These are phyloP conservation scores for Neopelma chrysocephalum DNA, from an alignment of 2,797 vertebrate species.

Conservation along the genomic window DNA sequence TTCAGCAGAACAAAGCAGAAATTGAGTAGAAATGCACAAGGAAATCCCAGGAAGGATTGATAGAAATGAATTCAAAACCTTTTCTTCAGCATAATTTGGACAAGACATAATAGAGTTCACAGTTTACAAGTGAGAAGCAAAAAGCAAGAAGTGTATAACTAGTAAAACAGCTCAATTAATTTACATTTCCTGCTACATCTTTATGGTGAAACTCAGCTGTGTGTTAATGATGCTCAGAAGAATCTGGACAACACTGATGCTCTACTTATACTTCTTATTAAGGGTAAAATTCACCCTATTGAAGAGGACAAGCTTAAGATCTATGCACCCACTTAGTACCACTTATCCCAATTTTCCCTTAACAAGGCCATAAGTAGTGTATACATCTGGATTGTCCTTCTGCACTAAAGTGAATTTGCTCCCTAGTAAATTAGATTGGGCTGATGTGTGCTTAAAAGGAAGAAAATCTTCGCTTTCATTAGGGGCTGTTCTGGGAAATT, in stretches of 20 bases:
- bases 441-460: slow-evolving; percentile 58
- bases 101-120: background rate
- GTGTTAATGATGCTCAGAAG: slow-evolving; percentile 45
- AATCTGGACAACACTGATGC: slow-evolving; percentile 14
- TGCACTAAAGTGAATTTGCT: slow-evolving; percentile 65
- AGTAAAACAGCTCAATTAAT: slow-evolving; percentile 38
- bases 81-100: background rate
- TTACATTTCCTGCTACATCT: slow-evolving; percentile 28
- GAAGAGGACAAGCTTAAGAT: slow-evolving; percentile 64
- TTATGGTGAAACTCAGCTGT: slow-evolving; percentile 34
- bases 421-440: slow-evolving; percentile 61
- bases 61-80: background rate
- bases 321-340: slow-evolving; percentile 64
- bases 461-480: slow-evolving; percentile 57
- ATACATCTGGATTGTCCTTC: slow-evolving; percentile 51
- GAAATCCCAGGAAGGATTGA: background rate
- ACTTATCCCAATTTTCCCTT: slow-evolving; percentile 70
- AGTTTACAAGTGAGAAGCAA: slow-evolving; percentile 6
- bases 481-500: slow-evolving; percentile 43
- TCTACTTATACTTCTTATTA: slow-evolving; percentile 35
- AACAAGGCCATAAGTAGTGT: slow-evolving; percentile 61
- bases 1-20: slow-evolving; percentile 20
- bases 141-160: slow-evolving; percentile 20
- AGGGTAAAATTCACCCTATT: slow-evolving; percentile 51
- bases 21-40: background rate